Percentiles rank a stretch among this genome's conserved stretches.
Evolutionary conservation across 2,888 invertebrate species (phyloP).

Genomic region (Calliopum simillimum): DNA sequence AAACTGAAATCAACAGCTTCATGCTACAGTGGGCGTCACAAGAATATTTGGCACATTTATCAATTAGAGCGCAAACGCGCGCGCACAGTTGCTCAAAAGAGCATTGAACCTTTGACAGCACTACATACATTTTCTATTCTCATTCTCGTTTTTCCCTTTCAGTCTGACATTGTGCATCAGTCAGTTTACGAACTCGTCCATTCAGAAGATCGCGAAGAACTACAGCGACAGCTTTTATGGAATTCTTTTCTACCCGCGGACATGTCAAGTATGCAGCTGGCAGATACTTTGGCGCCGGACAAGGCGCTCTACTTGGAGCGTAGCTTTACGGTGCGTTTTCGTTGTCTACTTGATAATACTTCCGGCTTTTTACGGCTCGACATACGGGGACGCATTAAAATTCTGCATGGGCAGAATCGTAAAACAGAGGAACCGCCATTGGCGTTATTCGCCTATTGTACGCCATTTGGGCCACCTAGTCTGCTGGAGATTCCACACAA

Average conservation of each 20-base stretch:
- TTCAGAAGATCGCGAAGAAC: conserved; percentile 97
- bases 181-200: conserved; percentile 99
- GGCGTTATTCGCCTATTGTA: conserved; percentile 97
- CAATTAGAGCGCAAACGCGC: background rate
- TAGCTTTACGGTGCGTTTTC: conserved; percentile 98
- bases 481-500: conserved; percentile 96
- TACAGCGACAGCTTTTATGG: conserved; percentile 95
- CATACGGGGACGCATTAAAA: conserved; percentile 95
- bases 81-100: background rate
- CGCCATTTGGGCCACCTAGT: conserved; percentile 98
- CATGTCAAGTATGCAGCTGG: conserved; percentile 76
- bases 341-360: conserved; percentile 98
- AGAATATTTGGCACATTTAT: conserved; percentile 12
- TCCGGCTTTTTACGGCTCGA: conserved; percentile 98
- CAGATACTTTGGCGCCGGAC: conserved; percentile 90
- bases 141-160: conserved; percentile 64
- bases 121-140: background rate
- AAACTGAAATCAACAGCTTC: background rate
- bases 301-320: conserved; percentile 91
- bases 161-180: conserved; percentile 99
- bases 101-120: conserved; percentile 2
- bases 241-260: conserved; percentile 86
- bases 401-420: conserved; percentile 95
- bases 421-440: conserved; percentile 94
- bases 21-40: background rate